Evolutionary conservation across 37 sponge, comb jelly and placozoan genomes (phyloP).

Genomic region (Hexactinellida sp.): DNA sequence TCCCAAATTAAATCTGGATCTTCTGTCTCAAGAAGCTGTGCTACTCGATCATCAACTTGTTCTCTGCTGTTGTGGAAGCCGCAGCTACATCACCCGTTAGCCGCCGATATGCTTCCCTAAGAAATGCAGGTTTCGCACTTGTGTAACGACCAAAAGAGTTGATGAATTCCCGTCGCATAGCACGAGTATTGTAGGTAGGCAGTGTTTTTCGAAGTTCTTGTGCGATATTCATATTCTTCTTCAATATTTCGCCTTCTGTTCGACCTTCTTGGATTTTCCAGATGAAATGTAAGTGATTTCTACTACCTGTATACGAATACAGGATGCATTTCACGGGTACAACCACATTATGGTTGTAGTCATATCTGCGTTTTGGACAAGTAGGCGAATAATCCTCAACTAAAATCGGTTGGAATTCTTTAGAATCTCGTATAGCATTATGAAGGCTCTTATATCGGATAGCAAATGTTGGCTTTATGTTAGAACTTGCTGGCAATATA

Average conservation of each 20-base stretch:
- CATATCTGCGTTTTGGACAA: slow-evolving; percentile 11
- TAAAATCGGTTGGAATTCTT: slow-evolving; percentile 23
- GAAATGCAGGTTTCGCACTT: slow-evolving; percentile 24
- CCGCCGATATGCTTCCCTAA: slow-evolving; percentile 28
- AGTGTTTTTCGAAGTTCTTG: slow-evolving; percentile 21
- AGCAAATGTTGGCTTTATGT: slow-evolving; percentile 20
- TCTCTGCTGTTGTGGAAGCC: background rate
- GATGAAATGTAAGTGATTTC: slow-evolving; percentile 35
- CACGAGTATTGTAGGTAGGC: slow-evolving; percentile 30
- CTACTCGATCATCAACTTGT: slow-evolving; percentile 15
- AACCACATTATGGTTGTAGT: slow-evolving; percentile 30
- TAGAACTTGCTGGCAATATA: background rate
- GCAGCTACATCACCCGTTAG: background rate
- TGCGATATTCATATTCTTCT: slow-evolving; percentile 18
- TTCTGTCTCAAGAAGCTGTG: slow-evolving; percentile 7
- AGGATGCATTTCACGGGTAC: slow-evolving; percentile 28
- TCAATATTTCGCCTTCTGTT: slow-evolving; percentile 23
- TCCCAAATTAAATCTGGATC: slow-evolving; percentile 25
- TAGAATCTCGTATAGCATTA: background rate
- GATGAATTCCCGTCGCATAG: slow-evolving; percentile 35
- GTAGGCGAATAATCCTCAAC: slow-evolving; percentile 28
- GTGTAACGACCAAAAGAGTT: slow-evolving; percentile 20
- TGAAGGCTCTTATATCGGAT: slow-evolving; percentile 28
- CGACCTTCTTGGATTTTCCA: slow-evolving; percentile 24
- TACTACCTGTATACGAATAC: slow-evolving; percentile 27